A percentile compares a stretch with the other conserved stretches of the same genome.
These are phyloP conservation scores for Leptothorax acervorum DNA, from an alignment of 2,888 invertebrate genomes.

Conservation along the genomic window DNA sequence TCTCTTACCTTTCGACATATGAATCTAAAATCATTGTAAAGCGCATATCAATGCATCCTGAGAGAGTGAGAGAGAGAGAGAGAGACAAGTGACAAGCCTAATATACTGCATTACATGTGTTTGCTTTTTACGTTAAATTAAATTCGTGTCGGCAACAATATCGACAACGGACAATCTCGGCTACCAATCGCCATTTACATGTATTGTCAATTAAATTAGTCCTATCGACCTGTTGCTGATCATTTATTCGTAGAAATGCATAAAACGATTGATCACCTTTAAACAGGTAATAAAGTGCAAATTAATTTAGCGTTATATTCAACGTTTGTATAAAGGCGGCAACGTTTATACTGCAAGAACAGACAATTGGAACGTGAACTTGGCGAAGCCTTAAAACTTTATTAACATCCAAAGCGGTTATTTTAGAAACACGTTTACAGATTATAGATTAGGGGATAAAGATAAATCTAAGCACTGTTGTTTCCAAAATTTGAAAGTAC, in stretches of 20 bases:
- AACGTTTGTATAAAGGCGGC: constrained; percentile 51
- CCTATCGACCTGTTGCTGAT: constrained; percentile 55
- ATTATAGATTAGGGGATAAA: background rate
- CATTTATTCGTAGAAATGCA: constrained; percentile 59
- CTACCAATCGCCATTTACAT: constrained; percentile 58
- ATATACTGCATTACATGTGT: background rate
- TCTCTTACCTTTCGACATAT: background rate
- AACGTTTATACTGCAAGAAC: constrained; percentile 47
- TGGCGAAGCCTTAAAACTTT: constrained; percentile 58
- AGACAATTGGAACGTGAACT: constrained; percentile 30
- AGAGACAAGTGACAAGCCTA: background rate
- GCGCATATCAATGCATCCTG: background rate
- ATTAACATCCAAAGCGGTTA: constrained; percentile 46
- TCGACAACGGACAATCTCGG: constrained; percentile 48
- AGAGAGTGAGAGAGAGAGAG: too few species aligned
- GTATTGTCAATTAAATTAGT: constrained; percentile 66
- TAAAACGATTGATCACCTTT: constrained; percentile 50
- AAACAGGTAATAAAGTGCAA: constrained; percentile 68
- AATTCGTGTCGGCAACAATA: constrained; percentile 1
- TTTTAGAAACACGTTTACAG: constrained; percentile 16
- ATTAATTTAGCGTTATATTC: constrained; percentile 73
- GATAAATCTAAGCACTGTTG: background rate
- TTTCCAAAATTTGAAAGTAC: background rate
- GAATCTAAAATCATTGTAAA: background rate
- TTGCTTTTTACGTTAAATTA: constrained; percentile 7